A percentile compares a stretch with the other conserved stretches of the same genome.
These are phyloP conservation scores for Cheilosia variabilis DNA, from an alignment of 2,888 invertebrate species.

Conservation along the genomic window DNA sequence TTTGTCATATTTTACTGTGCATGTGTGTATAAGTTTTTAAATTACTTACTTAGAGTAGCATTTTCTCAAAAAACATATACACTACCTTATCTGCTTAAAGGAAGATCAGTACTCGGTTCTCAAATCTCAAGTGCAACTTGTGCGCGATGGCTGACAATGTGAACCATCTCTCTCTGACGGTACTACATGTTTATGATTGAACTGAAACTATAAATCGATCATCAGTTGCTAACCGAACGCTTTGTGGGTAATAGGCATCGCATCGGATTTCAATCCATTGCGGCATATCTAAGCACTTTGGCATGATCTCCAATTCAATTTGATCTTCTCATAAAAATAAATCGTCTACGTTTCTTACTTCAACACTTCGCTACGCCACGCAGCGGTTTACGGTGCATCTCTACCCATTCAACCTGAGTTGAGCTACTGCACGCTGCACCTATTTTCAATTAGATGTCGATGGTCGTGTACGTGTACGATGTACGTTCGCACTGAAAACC, in stretches of 20 bases:
- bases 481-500: background rate
- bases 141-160: too few species aligned
- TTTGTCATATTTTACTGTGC: too few species aligned
- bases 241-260: constrained; percentile 50
- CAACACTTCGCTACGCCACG: constrained; percentile 40
- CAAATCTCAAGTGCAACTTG: too few species aligned
- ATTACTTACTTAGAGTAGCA: too few species aligned
- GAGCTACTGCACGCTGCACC: constrained; percentile 47
- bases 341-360: constrained; percentile 45
- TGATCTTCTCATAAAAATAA: constrained; percentile 23
- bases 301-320: constrained; percentile 49
- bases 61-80: too few species aligned
- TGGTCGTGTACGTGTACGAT: too few species aligned
- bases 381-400: background rate
- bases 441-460: constrained; percentile 21
- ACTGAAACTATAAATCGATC: constrained; percentile 41
- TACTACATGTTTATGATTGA: background rate
- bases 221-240: constrained; percentile 39
- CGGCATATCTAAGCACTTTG: constrained; percentile 29
- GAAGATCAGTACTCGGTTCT: too few species aligned
- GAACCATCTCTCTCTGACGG: background rate
- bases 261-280: constrained; percentile 35
- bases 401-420: constrained; percentile 34
- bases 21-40: too few species aligned
- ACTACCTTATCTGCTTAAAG: too few species aligned